phyloP scores from a whole-genome alignment of 2,888 invertebrate genomes.

The Thera britannica region DNA sequence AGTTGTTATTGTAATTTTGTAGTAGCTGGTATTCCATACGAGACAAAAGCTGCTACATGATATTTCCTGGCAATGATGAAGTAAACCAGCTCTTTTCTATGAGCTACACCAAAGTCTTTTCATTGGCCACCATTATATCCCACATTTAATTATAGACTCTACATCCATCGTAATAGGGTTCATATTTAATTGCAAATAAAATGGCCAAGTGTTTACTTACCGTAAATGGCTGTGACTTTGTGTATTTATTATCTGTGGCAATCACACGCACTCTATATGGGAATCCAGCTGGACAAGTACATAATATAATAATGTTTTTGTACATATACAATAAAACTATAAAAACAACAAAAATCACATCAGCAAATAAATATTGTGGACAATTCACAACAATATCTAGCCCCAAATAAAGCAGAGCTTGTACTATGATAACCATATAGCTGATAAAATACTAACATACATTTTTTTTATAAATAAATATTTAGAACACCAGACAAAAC shows the following conservation, averaged over 20 bases:
- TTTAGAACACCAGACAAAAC: too few relatives aligned
- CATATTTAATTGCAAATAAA: neutral
- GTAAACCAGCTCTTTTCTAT: slow-evolving; percentile 13
- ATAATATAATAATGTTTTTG: neutral
- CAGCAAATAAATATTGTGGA: too few relatives aligned
- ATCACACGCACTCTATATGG: slow-evolving; percentile 23
- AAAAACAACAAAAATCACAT: too few relatives aligned
- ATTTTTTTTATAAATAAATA: too few relatives aligned
- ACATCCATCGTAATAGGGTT: slow-evolving; percentile 1
- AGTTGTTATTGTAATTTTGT: too few relatives aligned
- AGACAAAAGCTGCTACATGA: too few relatives aligned
- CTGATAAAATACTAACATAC: too few relatives aligned
- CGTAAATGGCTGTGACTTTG: slow-evolving; percentile 19
- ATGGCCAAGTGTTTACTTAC: neutral
- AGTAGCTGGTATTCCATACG: too few relatives aligned
- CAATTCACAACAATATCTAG: too few relatives aligned
- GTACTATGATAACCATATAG: too few relatives aligned
- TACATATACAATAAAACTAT: neutral
- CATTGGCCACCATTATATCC: slow-evolving; percentile 8
- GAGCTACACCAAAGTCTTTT: slow-evolving; percentile 9
- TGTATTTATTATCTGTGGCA: slow-evolving; percentile 20
- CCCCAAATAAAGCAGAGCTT: too few relatives aligned
- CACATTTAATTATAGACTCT: slow-evolving; percentile 22
- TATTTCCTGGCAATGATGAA: neutral
- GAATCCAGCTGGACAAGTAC: neutral